Evolutionary conservation across 2,797 vertebrate genomes (phyloP).

Genomic region (Crocodylus rhombifer): DNA sequence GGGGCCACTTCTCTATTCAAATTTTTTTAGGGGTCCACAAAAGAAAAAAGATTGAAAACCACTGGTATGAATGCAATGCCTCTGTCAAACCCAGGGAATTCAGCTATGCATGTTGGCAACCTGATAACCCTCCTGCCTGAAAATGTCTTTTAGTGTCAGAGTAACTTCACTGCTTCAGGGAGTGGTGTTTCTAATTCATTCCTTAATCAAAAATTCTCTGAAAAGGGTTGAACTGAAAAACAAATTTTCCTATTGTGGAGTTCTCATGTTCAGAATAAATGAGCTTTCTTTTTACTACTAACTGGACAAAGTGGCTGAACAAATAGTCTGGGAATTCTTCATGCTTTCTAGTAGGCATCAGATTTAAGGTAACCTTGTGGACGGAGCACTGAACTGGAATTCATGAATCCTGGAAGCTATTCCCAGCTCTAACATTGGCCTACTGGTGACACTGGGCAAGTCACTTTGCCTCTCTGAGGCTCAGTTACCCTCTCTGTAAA

Average conservation of each 20-base stretch:
- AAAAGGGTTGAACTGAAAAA: neutral
- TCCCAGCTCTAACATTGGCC: neutral
- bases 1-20: too few relatives aligned
- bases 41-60: too few relatives aligned
- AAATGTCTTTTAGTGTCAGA: constrained; percentile 6
- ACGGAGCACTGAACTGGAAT: fast-evolving
- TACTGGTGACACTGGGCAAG: neutral
- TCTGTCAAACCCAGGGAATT: neutral
- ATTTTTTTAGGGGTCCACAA: too few relatives aligned
- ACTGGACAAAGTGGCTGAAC: neutral
- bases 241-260: neutral
- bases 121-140: neutral
- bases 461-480: neutral
- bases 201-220: constrained; percentile 49
- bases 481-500: fast-evolving
- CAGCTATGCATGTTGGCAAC: neutral
- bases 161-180: neutral
- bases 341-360: neutral
- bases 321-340: neutral
- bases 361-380: neutral
- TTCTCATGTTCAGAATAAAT: neutral
- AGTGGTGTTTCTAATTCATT: neutral
- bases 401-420: neutral
- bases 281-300: neutral
- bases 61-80: neutral